These are phyloP conservation scores for Theropithecus gelada DNA, from an alignment of 2,113 vertebrate species.

Conservation along the genomic window DNA sequence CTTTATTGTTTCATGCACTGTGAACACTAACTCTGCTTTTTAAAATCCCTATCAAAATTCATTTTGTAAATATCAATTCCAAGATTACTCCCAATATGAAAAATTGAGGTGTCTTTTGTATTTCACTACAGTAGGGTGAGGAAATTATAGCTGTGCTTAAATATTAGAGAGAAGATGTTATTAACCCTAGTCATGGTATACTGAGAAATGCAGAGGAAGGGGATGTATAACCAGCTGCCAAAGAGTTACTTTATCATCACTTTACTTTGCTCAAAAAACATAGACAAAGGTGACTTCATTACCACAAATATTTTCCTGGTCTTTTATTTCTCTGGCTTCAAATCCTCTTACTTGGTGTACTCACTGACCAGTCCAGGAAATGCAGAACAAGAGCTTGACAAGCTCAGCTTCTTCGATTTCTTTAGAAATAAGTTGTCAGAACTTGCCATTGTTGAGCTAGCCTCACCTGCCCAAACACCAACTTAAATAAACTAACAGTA, in stretches of 20 bases:
- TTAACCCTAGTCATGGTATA: conserved; percentile 79
- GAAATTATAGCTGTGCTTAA: conserved; percentile 78
- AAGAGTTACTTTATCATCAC: conserved; percentile 79
- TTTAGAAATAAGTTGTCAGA: conserved; percentile 52
- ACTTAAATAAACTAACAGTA: conserved; percentile 55
- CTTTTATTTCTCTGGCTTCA: conserved; percentile 63
- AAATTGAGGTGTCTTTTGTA: conserved; percentile 76
- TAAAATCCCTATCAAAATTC: conserved; percentile 78
- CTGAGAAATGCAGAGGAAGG: conserved; percentile 80
- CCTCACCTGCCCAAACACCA: conserved; percentile 71
- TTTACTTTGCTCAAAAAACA: conserved; percentile 77
- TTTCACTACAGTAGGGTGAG: conserved; percentile 74
- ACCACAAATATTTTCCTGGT: conserved; percentile 39
- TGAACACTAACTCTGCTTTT: conserved; percentile 77
- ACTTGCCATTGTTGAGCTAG: conserved; percentile 54
- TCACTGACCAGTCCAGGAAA: conserved; percentile 65
- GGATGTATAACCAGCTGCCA: conserved; percentile 77
- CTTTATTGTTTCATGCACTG: conserved; percentile 57
- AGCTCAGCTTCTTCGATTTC: conserved; percentile 19
- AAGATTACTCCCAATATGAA: conserved; percentile 79
- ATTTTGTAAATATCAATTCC: conserved; percentile 80
- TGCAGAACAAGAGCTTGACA: conserved; percentile 10
- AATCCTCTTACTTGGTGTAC: conserved; percentile 42
- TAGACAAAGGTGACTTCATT: conserved; percentile 22
- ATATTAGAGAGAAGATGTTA: conserved; percentile 80